Base-by-base conservation (phyloP, 2,113 vertebrate species). In the Cryptotis parvus region DNA sequence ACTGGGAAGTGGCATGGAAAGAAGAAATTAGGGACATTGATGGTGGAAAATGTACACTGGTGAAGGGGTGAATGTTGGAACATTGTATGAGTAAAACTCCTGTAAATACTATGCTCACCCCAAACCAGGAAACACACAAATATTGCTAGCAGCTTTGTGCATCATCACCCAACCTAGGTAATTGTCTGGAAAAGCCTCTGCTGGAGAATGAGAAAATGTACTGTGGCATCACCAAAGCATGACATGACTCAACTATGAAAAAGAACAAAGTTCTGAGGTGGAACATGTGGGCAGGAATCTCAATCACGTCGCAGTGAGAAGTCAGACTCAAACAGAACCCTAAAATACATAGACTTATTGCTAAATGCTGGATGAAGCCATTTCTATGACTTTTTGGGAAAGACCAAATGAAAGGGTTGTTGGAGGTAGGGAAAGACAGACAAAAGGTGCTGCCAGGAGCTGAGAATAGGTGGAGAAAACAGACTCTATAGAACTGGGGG, bases 331-430 rank as follows among this genome's bases (percentile, higher is more conserved):
- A 49, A 43, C 10, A 73, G 29, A 49, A 49, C 31, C 69, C 3
- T 5, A 4, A 49, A 49, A 49, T 49, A 14, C 14, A 14, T 65
- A 72, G 69, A n/a, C 35, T 72, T 9, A 37, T 6, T 18, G 9
- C 52, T 63, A 0, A n/a, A 0, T 18, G 9, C 52, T 63, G 0
- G n/a, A 0, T 22, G 37, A 45, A 55, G 37, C 16, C 29, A 35
- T n/a, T 69, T 72, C 6, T 0, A 24, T 31, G 45, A 58, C 11
- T 18, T 49, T 84, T 55, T 81, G 45, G 24, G 45, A 72, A 90
- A 88, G 55, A 8, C 39, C 37, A 4, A 84, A 52, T 1, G 11
- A 61, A 72, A 33, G 49, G 45, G 45, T 10, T n/a, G n/a, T n/a
- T n/a, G n/a, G n/a, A n/a, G n/a, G n/a, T n/a, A n/a, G n/a, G 45